These are phyloP conservation scores for Hipposideros larvatus DNA, from an alignment of 2,797 vertebrate genomes.

Conservation along the genomic window DNA sequence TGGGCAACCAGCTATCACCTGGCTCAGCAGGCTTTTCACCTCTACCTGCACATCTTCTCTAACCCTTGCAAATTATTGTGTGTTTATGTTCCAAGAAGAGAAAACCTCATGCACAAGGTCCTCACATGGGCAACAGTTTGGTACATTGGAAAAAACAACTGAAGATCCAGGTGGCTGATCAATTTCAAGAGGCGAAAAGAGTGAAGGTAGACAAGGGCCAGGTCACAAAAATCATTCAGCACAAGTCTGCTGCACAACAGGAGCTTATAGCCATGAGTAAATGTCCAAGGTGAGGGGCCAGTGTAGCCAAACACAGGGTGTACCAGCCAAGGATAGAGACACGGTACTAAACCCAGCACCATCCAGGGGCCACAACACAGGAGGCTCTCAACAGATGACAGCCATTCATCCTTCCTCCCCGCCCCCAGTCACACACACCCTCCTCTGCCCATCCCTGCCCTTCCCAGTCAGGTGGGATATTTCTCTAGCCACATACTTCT, in stretches of 20 bases:
- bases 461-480: neutral
- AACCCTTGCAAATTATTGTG: neutral
- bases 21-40: neutral
- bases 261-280: neutral
- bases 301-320: fast-evolving
- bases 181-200: neutral
- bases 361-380: fast-evolving
- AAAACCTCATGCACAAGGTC: neutral
- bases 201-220: neutral
- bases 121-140: fast-evolving
- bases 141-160: neutral
- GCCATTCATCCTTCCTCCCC: neutral
- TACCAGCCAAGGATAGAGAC: neutral
- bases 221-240: neutral
- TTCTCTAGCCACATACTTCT: neutral
- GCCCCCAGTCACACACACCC: fast-evolving
- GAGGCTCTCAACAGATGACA: neutral
- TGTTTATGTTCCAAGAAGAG: neutral
- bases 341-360: fast-evolving
- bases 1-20: neutral
- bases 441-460: neutral
- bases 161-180: neutral
- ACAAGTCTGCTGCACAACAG: no score
- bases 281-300: neutral
- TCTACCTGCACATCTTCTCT: conserved; percentile 49